Evolutionary conservation across 2,797 vertebrate genomes (phyloP).

Genomic region (Enteromius mattozi): DNA sequence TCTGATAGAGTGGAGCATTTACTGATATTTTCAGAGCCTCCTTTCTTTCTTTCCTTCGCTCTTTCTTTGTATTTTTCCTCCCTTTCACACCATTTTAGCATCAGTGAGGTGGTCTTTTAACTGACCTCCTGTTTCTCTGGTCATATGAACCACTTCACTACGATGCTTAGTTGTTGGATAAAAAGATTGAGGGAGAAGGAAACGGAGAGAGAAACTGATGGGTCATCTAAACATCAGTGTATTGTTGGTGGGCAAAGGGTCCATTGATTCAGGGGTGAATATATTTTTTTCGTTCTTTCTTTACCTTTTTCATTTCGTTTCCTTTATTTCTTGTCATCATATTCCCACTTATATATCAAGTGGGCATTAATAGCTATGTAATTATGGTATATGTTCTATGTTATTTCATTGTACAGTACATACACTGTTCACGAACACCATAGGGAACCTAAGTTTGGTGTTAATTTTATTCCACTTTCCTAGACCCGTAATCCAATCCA

Average conservation of each 20-base stretch:
- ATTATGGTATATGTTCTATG: conserved; percentile 56
- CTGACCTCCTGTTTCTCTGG: conserved; percentile 32
- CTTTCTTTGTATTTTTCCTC: conserved; percentile 39
- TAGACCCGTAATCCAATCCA: conserved; percentile 41
- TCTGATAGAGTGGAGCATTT: conserved; percentile 51
- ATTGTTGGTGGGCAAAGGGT: conserved; percentile 44
- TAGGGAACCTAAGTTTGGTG: conserved; percentile 57
- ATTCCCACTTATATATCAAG: conserved; percentile 60
- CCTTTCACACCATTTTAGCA: conserved; percentile 31
- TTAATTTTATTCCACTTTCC: conserved; percentile 57
- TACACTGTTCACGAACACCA: conserved; percentile 58
- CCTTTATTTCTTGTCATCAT: conserved; percentile 23
- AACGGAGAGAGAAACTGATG: conserved; percentile 16
- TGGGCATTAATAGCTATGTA: conserved; percentile 66
- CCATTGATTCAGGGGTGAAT: conserved; percentile 62
- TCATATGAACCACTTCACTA: conserved; percentile 44
- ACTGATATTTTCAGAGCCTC: conserved; percentile 50
- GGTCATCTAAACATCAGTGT: conserved; percentile 29
- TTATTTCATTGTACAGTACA: conserved; percentile 58
- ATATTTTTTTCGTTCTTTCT: conserved; percentile 42
- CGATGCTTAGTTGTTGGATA: conserved; percentile 44
- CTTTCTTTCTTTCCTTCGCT: conserved; percentile 37
- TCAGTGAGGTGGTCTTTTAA: conserved; percentile 50
- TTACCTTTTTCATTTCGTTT: neutral
- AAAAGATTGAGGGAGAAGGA: conserved; percentile 34